Conservation (phyloP, 1,140 invertebrate species). For the Capitella teleta region DNA sequence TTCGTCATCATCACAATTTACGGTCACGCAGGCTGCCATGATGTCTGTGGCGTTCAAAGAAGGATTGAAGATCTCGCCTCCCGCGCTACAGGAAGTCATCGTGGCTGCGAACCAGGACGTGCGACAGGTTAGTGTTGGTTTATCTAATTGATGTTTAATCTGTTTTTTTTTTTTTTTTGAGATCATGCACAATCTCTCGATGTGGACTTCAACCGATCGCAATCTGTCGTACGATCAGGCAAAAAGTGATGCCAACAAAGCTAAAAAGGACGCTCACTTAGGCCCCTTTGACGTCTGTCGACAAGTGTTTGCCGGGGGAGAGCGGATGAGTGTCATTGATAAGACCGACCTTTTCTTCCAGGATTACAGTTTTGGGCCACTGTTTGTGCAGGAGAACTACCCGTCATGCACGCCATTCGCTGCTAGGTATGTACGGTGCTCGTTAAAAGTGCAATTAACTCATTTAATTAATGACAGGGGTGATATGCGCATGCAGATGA, state of each 20-base stretch:
- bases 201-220: constrained; percentile 55
- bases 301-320: constrained; percentile 69
- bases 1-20: neutral
- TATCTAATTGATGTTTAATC: no score
- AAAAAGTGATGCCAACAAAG: constrained; percentile 43
- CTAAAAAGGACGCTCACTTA: constrained; percentile 71
- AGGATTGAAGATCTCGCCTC: constrained; percentile 62
- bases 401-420: constrained; percentile 37
- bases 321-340: constrained; percentile 60
- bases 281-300: constrained; percentile 88
- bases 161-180: no score
- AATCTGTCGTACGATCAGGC: constrained; percentile 42
- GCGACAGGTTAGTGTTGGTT: constrained; percentile 63
- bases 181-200: constrained; percentile 56
- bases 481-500: constrained; percentile 44
- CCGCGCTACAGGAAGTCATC: constrained; percentile 70
- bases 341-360: constrained; percentile 91
- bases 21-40: constrained; percentile 59
- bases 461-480: no score
- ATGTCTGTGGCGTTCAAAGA: constrained; percentile 87
- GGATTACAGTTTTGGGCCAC: constrained; percentile 85
- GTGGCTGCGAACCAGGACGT: constrained; percentile 82
- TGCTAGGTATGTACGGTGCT: constrained; percentile 48
- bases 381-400: constrained; percentile 99
- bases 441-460: no score